Base-by-base conservation (phyloP, 2,113 vertebrate species). In the Ciconia stormi region DNA sequence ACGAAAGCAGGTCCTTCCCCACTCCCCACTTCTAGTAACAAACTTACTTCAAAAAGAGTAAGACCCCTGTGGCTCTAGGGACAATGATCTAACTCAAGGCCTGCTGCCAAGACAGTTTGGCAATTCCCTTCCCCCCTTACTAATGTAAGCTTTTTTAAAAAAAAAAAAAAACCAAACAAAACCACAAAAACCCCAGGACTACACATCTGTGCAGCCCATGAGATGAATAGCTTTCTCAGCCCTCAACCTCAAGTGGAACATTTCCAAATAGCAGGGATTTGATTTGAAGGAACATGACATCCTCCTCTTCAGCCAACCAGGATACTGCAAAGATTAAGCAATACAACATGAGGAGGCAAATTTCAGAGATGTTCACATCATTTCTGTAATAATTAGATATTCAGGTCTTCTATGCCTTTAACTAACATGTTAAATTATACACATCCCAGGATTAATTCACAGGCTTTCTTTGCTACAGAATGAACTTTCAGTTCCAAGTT, bases 61-160 rank as follows among this genome's bases (percentile, higher is more conserved):
- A 82, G 52, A 74, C 20, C 76, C 38, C 50, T 34, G 22, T 42
- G 32, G 78, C 87, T 82, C 89, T 53, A 56, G 86, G 94, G 96
- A 88, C 46, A 79, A 26, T 87, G 96, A 97, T 82, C 79, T 96
- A 94, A 96, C 61, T 73, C 47, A 9, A 52, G 80, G 95, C 63
- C 50, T 42, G 21, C 62, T 94, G 94, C 95, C 96, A 97, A 72
- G 32, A 38, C 10, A 90, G 38, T 44, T 49, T 40, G 72, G 73
- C 46, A 91, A 76, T 21, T 85, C 74, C 44, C 58, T 71, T 53
- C 73, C 69, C 38, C 36, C 52, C 42, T 65, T 46, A 32, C 30
- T 73, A 79, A 85, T 59, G 58, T 50, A 76, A 94, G 62, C 21
- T 74, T 67, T 18, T 74, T 67, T 18, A 40, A 32, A 46, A 29